Evolutionary conservation across 2,113 vertebrate genomes (phyloP), one percentile per base, ranked within the genome.

Genomic region (Telmatochromis sp.): DNA sequence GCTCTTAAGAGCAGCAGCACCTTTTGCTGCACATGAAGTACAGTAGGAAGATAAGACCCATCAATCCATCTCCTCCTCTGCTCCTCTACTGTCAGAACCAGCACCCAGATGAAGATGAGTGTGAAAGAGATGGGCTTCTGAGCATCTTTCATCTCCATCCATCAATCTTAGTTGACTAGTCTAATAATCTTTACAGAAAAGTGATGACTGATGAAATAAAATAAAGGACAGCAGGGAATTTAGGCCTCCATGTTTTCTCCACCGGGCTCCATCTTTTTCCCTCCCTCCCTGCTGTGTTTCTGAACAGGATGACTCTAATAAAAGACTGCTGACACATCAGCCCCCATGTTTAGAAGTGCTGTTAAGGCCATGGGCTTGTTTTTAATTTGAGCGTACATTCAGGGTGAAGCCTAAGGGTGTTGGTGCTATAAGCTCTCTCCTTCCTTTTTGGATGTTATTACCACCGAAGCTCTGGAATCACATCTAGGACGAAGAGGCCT

Each of bases 241-340:
- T 78, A 81, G 85, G 53, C 21, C 31, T 14, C 51, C 82, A 14
- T 57, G 81, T 92, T 79, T 60, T 80, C 82, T 88, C 86, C 26
- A 28, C 35, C 9, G 51, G 58, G 45, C 85, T 87, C 80, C 31
- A 35, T 91, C 82, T 84, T 73, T 75, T 54, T 11, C 10, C 12
- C 33, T 65, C 60, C 58, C 45, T 81, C 73, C 91, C 83, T 68
- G 87, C 90, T 92, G 91, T 88, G 88, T 86, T 89, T 93, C 91
- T 82, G 5, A 91, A 89, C 89, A 90, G 89, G 92, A 93, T 91
- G 92, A 92, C 86, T 93, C 84, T 83, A 91, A 93, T 93, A 94
- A 94, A 95, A 92, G 91, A 92, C 50, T 81, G 94, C 95, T 95
- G 96, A 96, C 93, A 94, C 92, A 90, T 93, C 91, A 93, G 81